Evolutionary conservation across 2,888 invertebrate genomes (phyloP).

Genomic region (Lycophotia porphyrea): DNA sequence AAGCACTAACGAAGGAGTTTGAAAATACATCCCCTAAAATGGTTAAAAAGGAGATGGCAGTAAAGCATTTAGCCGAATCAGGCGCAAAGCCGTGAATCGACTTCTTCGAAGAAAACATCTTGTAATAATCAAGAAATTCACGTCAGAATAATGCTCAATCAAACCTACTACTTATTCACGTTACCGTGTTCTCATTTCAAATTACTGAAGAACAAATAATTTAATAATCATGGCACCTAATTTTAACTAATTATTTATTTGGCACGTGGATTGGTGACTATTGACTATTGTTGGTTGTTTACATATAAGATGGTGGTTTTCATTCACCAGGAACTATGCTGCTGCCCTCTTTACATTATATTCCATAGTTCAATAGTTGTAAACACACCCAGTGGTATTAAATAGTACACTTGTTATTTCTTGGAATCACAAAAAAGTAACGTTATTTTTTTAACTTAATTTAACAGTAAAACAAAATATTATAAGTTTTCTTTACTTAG

Average conservation of each 20-base stretch:
- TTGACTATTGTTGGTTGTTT: background rate
- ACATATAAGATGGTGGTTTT: background rate
- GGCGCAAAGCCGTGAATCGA: background rate
- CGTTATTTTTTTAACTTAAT: background rate
- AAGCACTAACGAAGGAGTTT: background rate
- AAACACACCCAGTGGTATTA: background rate
- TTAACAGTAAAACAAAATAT: background rate
- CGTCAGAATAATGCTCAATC: background rate
- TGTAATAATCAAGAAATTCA: no score
- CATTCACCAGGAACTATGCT: background rate
- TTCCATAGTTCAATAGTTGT: background rate
- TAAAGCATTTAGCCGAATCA: background rate
- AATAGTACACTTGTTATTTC: background rate
- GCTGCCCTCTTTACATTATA: constrained; percentile 34
- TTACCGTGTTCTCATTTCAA: background rate
- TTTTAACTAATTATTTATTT: background rate
- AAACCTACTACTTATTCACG: background rate
- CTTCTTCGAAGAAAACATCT: background rate
- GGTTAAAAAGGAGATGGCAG: background rate
- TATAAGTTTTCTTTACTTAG: background rate
- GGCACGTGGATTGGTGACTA: background rate
- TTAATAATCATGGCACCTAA: background rate
- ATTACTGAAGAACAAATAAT: background rate
- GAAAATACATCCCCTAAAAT: background rate
- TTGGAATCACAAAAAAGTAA: background rate